These are phyloP conservation scores for Saturnia japonica DNA, from an alignment of 2,888 invertebrate genomes.

Conservation along the genomic window DNA sequence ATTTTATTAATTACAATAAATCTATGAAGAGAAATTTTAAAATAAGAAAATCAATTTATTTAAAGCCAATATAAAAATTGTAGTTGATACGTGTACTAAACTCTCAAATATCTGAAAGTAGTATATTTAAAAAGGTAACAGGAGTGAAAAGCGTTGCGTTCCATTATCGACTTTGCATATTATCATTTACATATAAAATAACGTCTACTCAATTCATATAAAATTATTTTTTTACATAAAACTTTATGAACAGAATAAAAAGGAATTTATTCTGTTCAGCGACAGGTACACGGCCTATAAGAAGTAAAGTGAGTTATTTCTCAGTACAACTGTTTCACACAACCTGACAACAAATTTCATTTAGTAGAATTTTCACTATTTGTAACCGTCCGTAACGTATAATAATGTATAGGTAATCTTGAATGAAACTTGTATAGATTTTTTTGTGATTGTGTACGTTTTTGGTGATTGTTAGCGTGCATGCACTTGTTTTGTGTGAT, in stretches of 20 bases:
- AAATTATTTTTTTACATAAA: background rate
- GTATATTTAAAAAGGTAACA: background rate
- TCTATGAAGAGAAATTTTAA: background rate
- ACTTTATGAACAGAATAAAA: background rate
- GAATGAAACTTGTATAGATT: background rate
- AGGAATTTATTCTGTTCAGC: background rate
- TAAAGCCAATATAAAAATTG: background rate
- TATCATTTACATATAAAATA: too few relatives aligned
- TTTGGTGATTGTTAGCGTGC: too few relatives aligned
- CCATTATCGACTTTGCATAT: too few relatives aligned
- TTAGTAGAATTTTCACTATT: background rate
- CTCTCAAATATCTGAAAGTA: background rate
- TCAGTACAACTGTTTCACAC: background rate
- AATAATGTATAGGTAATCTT: background rate
- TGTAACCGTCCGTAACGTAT: background rate
- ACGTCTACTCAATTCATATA: background rate
- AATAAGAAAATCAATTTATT: background rate
- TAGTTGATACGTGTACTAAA: background rate
- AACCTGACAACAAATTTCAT: background rate
- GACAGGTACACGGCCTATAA: background rate
- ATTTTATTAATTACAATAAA: background rate
- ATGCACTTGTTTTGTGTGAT: background rate
- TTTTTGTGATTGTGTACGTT: too few relatives aligned
- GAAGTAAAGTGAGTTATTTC: background rate
- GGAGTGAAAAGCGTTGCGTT: background rate